Base-by-base conservation (phyloP, 2,797 vertebrate genomes). In the Luscinia megarhynchos region DNA sequence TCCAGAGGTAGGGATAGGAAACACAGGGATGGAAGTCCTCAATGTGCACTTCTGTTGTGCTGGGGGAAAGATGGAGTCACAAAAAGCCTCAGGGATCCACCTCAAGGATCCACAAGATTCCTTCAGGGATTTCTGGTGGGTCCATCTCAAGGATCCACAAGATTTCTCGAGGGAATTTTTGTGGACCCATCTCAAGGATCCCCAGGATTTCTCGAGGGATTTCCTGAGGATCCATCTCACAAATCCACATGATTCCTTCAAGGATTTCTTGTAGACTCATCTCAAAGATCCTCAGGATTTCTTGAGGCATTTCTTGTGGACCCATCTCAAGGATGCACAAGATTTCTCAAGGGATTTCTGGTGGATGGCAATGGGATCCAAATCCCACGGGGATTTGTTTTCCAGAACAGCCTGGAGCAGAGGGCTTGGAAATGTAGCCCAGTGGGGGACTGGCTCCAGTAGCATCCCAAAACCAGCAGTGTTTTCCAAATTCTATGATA, bases 391-490 rank as follows among this genome's bases (percentile, higher is more conserved):
- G 38, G 40, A 45, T 48, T 70, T 5, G 8, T 51, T 92, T 92
- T 73, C 74, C 89, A 68, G 19, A 1, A 3, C 46, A 89, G 9
- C 59, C 72, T 63, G 84, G 30, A 87, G 70, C 66, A 88, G 41
- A 90, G 38, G 53, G 32, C 88, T 95, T 88, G 72, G 66, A 72
- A 90, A 86, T 23, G 50, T 41, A 50, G 41, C 41, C 73, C 69
- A 46, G 30, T 34, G 1, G 1, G 5, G 2, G 6, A 34, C 7
- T 4, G 62, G 46, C 69, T 88, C 76, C 70, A 79, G 59, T 27
- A 66, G 22, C 12, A 45, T 38, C 0, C 0, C 54, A 50, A 43
- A 78, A 53, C 21, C n/a, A 41, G 32, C 9, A 7, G 1, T 12
- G 26, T 68, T 92, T 89, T 76, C 78, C 70, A 89, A 77, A 41